Evolutionary conservation across 2,113 vertebrate genomes (phyloP).

Genomic region (Mastomys coucha): DNA sequence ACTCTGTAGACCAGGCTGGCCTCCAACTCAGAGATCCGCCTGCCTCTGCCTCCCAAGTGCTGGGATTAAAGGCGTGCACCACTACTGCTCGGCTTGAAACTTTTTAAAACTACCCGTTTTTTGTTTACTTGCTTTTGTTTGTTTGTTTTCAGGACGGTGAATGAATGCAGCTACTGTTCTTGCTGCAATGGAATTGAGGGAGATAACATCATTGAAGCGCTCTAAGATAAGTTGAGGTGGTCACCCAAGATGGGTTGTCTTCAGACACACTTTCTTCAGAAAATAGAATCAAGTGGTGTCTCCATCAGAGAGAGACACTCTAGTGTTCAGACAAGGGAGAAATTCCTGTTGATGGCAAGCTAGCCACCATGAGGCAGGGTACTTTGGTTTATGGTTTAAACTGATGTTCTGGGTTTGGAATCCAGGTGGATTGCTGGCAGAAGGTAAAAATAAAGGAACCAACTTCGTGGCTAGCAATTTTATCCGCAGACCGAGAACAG

Average conservation of each 20-base stretch:
- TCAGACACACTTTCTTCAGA: conserved; percentile 10
- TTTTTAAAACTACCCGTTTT: not conserved
- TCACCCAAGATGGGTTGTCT: not conserved
- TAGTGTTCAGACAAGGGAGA: conserved; percentile 36
- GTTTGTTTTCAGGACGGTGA: conserved; percentile 22
- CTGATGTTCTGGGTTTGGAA: not conserved
- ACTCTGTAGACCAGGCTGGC: too few relatives aligned
- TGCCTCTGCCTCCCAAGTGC: too few relatives aligned
- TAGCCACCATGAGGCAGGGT: not conserved
- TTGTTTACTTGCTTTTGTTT: not conserved
- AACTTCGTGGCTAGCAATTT: not conserved
- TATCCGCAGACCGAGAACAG: not conserved
- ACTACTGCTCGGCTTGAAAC: not conserved
- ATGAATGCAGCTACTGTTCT: not conserved
- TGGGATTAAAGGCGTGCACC: too few relatives aligned
- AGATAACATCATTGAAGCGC: not conserved
- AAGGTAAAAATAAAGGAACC: not conserved
- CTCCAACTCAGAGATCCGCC: too few relatives aligned
- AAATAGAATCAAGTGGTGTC: not conserved
- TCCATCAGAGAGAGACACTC: not conserved
- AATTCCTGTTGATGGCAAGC: not conserved
- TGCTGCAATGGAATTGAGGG: not conserved
- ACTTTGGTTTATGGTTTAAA: not conserved
- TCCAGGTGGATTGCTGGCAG: not conserved
- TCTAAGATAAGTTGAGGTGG: not conserved